A percentile compares a stretch with the other conserved stretches of the same genome.
Evolutionary conservation across 2,113 vertebrate species (phyloP).

Genomic region (Machaerirhynchus nigripectus): DNA sequence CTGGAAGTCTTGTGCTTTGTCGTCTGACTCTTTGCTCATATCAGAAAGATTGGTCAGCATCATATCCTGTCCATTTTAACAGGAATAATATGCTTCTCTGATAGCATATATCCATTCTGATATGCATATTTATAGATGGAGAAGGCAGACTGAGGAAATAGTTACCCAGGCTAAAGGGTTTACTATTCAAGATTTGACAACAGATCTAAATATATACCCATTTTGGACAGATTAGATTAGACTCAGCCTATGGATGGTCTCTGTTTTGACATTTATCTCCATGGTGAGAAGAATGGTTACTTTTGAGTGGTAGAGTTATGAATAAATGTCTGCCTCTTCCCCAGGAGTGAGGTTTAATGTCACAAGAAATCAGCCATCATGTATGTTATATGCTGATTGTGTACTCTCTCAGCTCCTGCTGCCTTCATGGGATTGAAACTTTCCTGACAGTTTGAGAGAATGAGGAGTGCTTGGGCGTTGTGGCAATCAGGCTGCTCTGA

Average conservation of each 20-base stretch:
- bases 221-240: slow-evolving; percentile 49
- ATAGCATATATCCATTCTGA: background rate
- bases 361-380: slow-evolving; percentile 49
- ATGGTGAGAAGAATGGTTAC: slow-evolving; percentile 47
- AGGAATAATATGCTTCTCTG: background rate
- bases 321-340: slow-evolving; percentile 47
- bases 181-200: slow-evolving; percentile 18
- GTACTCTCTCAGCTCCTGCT: background rate
- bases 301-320: slow-evolving; percentile 31
- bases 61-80: background rate
- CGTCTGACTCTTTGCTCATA: background rate
- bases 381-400: background rate
- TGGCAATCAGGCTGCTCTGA: slow-evolving; percentile 1
- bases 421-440: background rate
- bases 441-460: slow-evolving; percentile 31
- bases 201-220: slow-evolving; percentile 45
- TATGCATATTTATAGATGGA: background rate
- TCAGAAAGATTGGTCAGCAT: background rate
- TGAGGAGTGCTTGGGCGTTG: background rate
- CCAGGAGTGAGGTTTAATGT: slow-evolving; percentile 48
- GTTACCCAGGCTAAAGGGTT: background rate
- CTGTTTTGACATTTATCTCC: slow-evolving; percentile 56
- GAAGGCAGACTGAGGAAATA: background rate
- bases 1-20: background rate
- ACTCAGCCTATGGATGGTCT: slow-evolving; percentile 32